Evolutionary conservation across 2,888 invertebrate species (phyloP), one percentile per base, ranked within the genome.

Genomic region (Axea sp.): DNA sequence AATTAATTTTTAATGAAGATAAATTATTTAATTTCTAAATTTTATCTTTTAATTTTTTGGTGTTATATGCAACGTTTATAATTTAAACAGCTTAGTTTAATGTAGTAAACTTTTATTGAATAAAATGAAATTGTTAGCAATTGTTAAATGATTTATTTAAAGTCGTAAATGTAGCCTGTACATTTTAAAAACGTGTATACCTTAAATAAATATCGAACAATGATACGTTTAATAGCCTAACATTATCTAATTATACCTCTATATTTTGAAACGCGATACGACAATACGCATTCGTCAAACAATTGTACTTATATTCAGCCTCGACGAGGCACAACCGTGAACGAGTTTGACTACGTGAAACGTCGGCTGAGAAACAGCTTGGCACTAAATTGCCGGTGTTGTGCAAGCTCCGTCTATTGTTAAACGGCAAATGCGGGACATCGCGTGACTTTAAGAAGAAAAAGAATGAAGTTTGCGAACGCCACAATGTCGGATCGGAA

Each of bases 361-460:
- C 49, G 45, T 64, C 59, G 64, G 47, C 57, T 51, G 57, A 49
- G 71, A 64, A 71, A 71, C 57, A 47, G 71, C 72, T 72, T 57
- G 64, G 57, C 55, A 59, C 59, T 37, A 73, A 73, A 73, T 73
- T 73, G 67, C 67, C 60, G 73, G 64, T 73, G 60, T 73, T 73
- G 67, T 73, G 60, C 67, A 73, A 73, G 73, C 65, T 73, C 67
- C 53, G 73, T 73, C 73, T 55, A 73, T 73, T 73, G 67, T 73
- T 73, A 60, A 65, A 60, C 73, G 59, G 67, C 35, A 62, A 73
- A 73, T 67, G 67, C 62, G 17, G 67, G 62, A 62, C 62, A 67
- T 67, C 67, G 73, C 67, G 73, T 67, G 73, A 73, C 73, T 55
- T 33, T 53, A 43, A 55, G 49, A 57, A 73, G 55, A 67, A 67